Evolutionary conservation across 2,888 invertebrate species (phyloP), one percentile per base, ranked within the genome.

Genomic region (Rhaphigaster nebulosa): DNA sequence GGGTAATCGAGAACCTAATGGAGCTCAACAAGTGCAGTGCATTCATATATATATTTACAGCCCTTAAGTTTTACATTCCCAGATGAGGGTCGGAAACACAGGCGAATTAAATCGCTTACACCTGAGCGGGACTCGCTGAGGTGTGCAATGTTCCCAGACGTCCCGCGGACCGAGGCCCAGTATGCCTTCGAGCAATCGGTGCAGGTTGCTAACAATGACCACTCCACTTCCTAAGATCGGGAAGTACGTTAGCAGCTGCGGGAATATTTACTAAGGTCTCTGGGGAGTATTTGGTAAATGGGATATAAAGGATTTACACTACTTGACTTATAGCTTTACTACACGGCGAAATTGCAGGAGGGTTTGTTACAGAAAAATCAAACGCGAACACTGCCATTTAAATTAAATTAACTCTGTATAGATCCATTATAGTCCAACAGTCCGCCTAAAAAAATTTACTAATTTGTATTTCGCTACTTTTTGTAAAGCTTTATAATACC

Each of bases 221-320:
- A 76, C 70, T 76, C 70, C 70, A 76, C 70, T 76, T 76, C 70
- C 70, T 76, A 76, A 76, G 70, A 76, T 76, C 29, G 20, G 70
- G 70, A 76, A 76, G 70, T 76, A 65, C 70, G 70, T 76, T 76
- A 38, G 70, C 70, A 76, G 70, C 70, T 76, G 70, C 34, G 70
- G 70, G 70, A 38, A 38, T 76, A 76, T 76, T 76, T 76, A 76
- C 29, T 34, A 3, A 1, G 1, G 34, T 18, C 65, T 29, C 34
- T 8, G 70, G 70, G 70, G 70, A 76, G 70, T 76, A 76, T 34
- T 38, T 34, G 23, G 15, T 5, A 38, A 38, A 70, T 4, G 34
- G 34, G 70, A 12, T n/a, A 10, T 65, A 29, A 65, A 65, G 65
- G 65, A 38, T 76, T 76, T 76, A 76, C 70, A 29, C 34, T 38